Percentiles rank a stretch among this genome's conserved stretches.
These are phyloP conservation scores for Gallirallus australis DNA, from an alignment of 2,797 vertebrate species.

Conservation along the genomic window DNA sequence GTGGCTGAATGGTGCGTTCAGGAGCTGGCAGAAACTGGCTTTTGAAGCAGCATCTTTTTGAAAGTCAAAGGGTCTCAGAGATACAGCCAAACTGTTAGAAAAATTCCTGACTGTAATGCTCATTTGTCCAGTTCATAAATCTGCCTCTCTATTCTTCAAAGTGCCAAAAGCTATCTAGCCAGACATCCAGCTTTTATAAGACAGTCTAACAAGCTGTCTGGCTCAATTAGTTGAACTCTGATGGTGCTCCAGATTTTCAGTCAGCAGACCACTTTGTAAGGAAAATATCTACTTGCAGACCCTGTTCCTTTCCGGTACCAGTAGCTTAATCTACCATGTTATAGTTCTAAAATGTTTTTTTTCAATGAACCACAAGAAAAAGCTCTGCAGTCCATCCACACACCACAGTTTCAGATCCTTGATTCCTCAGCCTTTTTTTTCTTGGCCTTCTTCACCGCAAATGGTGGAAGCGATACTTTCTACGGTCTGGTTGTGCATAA, in stretches of 20 bases:
- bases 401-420: neutral
- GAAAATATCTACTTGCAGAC: constrained; percentile 39
- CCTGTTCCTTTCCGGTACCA: neutral
- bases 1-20: neutral
- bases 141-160: constrained; percentile 45
- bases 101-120: constrained; percentile 30
- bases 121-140: constrained; percentile 65
- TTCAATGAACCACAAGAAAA: constrained; percentile 45
- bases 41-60: constrained; percentile 31
- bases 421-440: neutral
- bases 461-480: neutral
- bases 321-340: constrained; percentile 14
- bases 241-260: constrained; percentile 56
- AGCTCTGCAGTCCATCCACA: neutral
- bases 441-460: neutral
- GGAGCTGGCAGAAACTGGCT: neutral
- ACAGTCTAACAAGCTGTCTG: constrained; percentile 68
- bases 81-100: constrained; percentile 29
- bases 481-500: constrained; percentile 6
- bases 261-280: constrained; percentile 57
- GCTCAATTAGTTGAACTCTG: constrained; percentile 62
- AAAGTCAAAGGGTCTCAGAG: constrained; percentile 34
- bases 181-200: constrained; percentile 66
- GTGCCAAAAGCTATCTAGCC: constrained; percentile 66
- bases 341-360: neutral